Evolutionary conservation across 2,797 vertebrate genomes (phyloP), one percentile per base, ranked within the genome.

Genomic region (Anabacerthia variegaticeps): DNA sequence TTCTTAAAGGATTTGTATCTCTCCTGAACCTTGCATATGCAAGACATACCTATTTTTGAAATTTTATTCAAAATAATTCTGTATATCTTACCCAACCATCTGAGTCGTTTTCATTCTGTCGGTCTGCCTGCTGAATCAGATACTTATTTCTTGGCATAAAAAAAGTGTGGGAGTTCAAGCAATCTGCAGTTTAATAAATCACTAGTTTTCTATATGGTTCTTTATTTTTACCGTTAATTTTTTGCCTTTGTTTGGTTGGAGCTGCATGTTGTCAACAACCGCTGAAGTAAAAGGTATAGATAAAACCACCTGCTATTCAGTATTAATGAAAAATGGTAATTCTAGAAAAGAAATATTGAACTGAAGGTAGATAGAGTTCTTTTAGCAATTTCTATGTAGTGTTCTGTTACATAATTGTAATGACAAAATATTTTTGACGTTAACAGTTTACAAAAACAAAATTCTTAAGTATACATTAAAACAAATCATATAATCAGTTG

Each of bases 111-210:
- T 43, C 90, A 46, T 83, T 84, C 71, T 76, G 34, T 80, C 68
- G 63, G 37, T 84, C 63, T 85, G 80, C 86, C 75, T 91, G 74
- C 54, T 76, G 82, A 97, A 95, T 73, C 66, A 93, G 79, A 36
- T 78, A 91, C n/a, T 93, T 92, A 63, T 36, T 89, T 91, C 41
- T 92, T 93, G 92, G 89, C 89, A 52, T 78, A 23, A 92, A 75
- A 77, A 68, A 67, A 49, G 46, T 81, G 87, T 54, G 87, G 68
- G 69, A 43, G 73, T 59, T 96, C 0, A 0, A 92, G 67, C 91
- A 90, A 73, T 93, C 85, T 81, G 82, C 66, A 79, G 69, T 65
- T 83, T 56, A 93, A 92, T 87, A 91, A 95, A 91, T 86, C 52
- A 36, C 19, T 67, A 49, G 48, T 13, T 43, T 88, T 82, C 41